A percentile compares a stretch with the other conserved stretches of the same genome.
phyloP scores from a whole-genome alignment of 1,140 invertebrate species.

The Mycetomoellerius zeteki region DNA sequence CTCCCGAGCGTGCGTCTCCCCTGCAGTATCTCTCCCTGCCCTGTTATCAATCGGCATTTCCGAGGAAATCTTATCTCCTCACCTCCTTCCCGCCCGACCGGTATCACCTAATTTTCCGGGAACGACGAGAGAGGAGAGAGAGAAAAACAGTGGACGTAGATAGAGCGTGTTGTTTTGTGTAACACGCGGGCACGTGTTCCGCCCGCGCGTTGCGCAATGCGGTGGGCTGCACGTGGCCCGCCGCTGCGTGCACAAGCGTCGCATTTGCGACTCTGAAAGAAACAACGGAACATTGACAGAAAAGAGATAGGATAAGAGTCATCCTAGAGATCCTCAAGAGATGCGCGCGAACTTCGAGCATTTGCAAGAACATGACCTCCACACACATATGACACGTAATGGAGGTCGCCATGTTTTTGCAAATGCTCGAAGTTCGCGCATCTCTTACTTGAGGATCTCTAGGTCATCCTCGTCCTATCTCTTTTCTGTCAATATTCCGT shows the following conservation, averaged over 20 bases:
- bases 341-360: too few relatives aligned
- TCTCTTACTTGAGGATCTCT: too few relatives aligned
- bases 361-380: too few relatives aligned
- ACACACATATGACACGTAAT: too few relatives aligned
- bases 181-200: slow-evolving; percentile 71
- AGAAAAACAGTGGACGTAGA: slow-evolving; percentile 45
- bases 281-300: too few relatives aligned
- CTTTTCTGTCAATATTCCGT: too few relatives aligned
- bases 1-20: slow-evolving; percentile 4
- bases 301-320: too few relatives aligned
- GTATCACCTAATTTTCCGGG: slow-evolving; percentile 37
- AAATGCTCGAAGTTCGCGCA: too few relatives aligned
- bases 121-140: background rate
- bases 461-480: too few relatives aligned
- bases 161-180: slow-evolving; percentile 4
- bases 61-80: slow-evolving; percentile 11
- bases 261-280: slow-evolving; percentile 14
- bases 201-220: slow-evolving; percentile 69
- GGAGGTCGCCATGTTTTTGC: too few relatives aligned
- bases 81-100: background rate
- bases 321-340: too few relatives aligned
- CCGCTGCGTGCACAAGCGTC: slow-evolving; percentile 19
- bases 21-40: background rate
- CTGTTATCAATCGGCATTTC: slow-evolving; percentile 35
- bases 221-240: slow-evolving; percentile 73